Evolutionary conservation across 2,888 invertebrate genomes (phyloP), one percentile per base, ranked within the genome.

Genomic region (Mesochorus sp.): DNA sequence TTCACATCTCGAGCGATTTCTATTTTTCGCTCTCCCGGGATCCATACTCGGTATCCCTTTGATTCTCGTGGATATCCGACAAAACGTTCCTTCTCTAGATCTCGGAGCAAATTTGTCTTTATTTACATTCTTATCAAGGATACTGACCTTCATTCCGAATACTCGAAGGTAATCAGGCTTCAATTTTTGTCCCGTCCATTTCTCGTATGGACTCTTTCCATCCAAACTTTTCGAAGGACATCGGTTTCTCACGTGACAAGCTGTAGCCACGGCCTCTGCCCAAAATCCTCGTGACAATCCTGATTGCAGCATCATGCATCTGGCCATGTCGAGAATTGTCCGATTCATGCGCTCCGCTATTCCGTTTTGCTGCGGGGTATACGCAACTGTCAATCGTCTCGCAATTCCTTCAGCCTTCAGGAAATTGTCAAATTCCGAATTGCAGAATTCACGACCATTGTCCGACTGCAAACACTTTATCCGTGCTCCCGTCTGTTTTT

Each of bases 251-350:
- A 82, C 39, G 53, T 80, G 79, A 8, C 76, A 80, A 1, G 84
- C 84, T 19, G 84, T 79, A 4, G 72, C 71, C 3, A 83, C 66
- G 24, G 85, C 83, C 76, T 86, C 83, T 17, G 84, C 84, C 85
- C 86, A 85, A 64, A 86, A 84, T n/a, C 49, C 17, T 53, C 55
- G 42, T 4, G 82, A 73, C 17, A 86, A 61, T 12, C 68, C 70
- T 6, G 85, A 74, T 31, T 85, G 79, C 3, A 82, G 31, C 34
- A 86, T 37, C 53, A 82, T 28, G 31, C 80, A 82, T 67, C 85
- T 76, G 12, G 84, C 83, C 76, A 80, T 84, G 10, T 85, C 83
- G 4, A 83, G 47, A 3, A 84, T 53, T 4, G 84, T 84, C 5
- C 82, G 55, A 66, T 84, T 84, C 26, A 73, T 76, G 8, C 82